Evolutionary conservation across 2,888 invertebrate species (phyloP).

Genomic region (Frankliniella intonsa): DNA sequence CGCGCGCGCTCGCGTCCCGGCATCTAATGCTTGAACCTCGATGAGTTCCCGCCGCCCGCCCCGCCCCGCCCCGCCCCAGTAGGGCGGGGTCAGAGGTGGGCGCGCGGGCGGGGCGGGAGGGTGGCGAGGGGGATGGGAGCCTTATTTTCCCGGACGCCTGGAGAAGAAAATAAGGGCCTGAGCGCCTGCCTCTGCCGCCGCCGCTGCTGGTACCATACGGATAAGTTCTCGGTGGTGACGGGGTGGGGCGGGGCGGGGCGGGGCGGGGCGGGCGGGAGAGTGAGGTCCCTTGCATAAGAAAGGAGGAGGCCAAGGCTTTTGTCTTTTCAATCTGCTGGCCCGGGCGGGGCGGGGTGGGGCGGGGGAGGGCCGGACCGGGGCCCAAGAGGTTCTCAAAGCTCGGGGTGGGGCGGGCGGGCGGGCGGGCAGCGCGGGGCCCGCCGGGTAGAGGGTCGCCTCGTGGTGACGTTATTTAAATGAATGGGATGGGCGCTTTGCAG

Average conservation of each 20-base stretch:
- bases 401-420: not conserved
- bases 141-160: not conserved
- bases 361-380: not conserved
- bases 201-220: too few relatives aligned
- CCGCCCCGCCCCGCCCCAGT: not conserved
- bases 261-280: not conserved
- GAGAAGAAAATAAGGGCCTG: not conserved
- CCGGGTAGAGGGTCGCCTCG: not conserved
- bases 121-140: not conserved
- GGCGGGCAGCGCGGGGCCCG: not conserved
- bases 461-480: not conserved
- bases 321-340: not conserved
- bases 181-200: not conserved
- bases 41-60: not conserved
- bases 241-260: too few relatives aligned
- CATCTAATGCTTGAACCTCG: slow-evolving; percentile 6
- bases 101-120: not conserved
- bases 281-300: not conserved
- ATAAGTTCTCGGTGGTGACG: not conserved
- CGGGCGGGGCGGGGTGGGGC: not conserved
- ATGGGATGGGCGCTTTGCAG: not conserved
- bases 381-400: too few relatives aligned
- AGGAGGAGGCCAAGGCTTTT: slow-evolving; percentile 2
- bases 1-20: not conserved
- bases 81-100: not conserved